Evolutionary conservation across 2,888 invertebrate genomes (phyloP).

Genomic region (Pteria penguin): DNA sequence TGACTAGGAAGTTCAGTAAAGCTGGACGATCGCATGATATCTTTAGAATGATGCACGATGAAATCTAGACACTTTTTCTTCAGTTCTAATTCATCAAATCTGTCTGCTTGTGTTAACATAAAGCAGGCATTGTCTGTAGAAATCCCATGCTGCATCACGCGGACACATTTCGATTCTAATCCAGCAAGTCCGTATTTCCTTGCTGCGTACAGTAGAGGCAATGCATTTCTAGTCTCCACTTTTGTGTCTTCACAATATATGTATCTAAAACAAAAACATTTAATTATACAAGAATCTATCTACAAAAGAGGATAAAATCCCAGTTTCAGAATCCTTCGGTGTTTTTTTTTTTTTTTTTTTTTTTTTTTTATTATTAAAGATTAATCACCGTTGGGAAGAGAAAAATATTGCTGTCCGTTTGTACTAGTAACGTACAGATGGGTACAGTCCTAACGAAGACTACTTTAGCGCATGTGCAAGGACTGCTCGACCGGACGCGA

Average conservation of each 20-base stretch:
- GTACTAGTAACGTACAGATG: no score
- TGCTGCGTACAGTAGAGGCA: slow-evolving; percentile 46
- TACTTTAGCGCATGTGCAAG: no score
- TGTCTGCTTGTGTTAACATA: slow-evolving; percentile 52
- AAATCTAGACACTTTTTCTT: slow-evolving; percentile 46
- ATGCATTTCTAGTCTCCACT: slow-evolving; percentile 37
- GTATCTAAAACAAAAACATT: slow-evolving; percentile 31
- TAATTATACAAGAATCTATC: no score
- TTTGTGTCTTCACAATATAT: slow-evolving; percentile 42
- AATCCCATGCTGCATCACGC: slow-evolving; percentile 50
- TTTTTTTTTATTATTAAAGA: no score
- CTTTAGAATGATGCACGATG: slow-evolving; percentile 46
- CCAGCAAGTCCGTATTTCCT: slow-evolving; percentile 53
- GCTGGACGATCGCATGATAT: slow-evolving; percentile 45
- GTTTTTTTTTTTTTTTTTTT: no score
- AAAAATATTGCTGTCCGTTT: no score
- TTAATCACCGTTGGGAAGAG: no score
- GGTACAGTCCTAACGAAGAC: no score
- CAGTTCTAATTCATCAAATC: slow-evolving; percentile 48
- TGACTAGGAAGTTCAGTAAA: slow-evolving; percentile 50
- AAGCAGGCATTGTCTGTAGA: slow-evolving; percentile 52
- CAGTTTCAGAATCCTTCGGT: no score
- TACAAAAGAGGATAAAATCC: no score
- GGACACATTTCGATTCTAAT: slow-evolving; percentile 52
- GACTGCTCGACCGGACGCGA: no score